Evolutionary conservation across 2,797 vertebrate species (phyloP).

Genomic region (Danio jaintianensis): DNA sequence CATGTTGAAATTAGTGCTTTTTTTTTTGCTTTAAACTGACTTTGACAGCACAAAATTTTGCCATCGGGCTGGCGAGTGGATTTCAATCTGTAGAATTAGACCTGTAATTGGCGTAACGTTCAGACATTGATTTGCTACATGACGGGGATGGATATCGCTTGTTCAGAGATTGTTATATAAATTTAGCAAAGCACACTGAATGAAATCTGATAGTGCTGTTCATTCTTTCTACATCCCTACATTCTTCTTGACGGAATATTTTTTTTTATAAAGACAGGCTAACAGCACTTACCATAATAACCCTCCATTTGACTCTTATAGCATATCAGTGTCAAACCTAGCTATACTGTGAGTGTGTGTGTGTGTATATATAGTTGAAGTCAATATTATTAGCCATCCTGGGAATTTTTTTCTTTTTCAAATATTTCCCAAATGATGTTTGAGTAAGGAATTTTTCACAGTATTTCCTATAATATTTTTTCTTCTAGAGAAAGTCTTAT

Average conservation of each 20-base stretch:
- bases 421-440: too few relatives aligned
- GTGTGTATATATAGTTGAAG: too few relatives aligned
- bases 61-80: slow-evolving; percentile 24
- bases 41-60: slow-evolving; percentile 35
- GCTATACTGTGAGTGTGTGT: too few relatives aligned
- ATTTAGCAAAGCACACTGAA: slow-evolving; percentile 27
- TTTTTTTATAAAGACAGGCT: slow-evolving; percentile 11
- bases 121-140: neutral
- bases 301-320: neutral
- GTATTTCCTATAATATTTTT: too few relatives aligned
- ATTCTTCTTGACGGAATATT: slow-evolving; percentile 6
- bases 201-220: slow-evolving; percentile 15
- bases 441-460: too few relatives aligned
- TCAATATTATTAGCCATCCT: too few relatives aligned
- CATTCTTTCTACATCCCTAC: neutral
- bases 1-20: slow-evolving; percentile 27
- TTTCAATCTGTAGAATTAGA: slow-evolving; percentile 37
- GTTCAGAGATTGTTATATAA: slow-evolving; percentile 15
- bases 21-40: slow-evolving; percentile 32
- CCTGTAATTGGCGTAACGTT: slow-evolving; percentile 33
- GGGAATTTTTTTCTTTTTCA: too few relatives aligned
- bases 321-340: neutral
- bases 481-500: too few relatives aligned
- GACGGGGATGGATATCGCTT: slow-evolving; percentile 27
- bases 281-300: neutral